phyloP scores from a whole-genome alignment of 1,140 invertebrate species.

The Rhagoletis zephyria region DNA sequence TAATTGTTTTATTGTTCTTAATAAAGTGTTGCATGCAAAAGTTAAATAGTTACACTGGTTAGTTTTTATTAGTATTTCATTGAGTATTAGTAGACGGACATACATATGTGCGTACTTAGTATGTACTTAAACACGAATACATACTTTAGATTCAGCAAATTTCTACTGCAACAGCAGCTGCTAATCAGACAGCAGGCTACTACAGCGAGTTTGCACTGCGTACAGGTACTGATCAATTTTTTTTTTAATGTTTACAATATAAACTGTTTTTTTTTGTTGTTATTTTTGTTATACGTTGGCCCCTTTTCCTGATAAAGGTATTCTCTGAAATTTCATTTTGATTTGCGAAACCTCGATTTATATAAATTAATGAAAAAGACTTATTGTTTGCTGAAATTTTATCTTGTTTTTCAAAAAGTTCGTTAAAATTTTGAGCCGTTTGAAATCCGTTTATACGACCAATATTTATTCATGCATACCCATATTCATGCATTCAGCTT shows the following conservation, averaged over 20 bases:
- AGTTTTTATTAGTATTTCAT: background rate
- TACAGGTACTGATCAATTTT: background rate
- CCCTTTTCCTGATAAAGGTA: no score
- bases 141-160: background rate
- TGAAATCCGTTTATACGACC: no score
- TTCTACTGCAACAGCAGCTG: background rate
- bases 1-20: constrained; percentile 43
- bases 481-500: background rate
- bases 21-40: constrained; percentile 35
- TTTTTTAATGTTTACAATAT: background rate
- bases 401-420: no score
- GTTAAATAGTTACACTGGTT: background rate
- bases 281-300: no score
- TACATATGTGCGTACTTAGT: no score
- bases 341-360: no score
- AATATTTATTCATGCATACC: background rate
- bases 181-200: background rate
- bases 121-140: background rate
- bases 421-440: no score
- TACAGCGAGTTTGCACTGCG: background rate
- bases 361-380: no score
- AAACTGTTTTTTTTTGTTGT: background rate
- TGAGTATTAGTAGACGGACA: background rate
- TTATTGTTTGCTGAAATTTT: no score
- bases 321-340: no score